Evolutionary conservation across 2,888 invertebrate species (phyloP), one percentile per base, ranked within the genome.

Genomic region (Nezara viridula): DNA sequence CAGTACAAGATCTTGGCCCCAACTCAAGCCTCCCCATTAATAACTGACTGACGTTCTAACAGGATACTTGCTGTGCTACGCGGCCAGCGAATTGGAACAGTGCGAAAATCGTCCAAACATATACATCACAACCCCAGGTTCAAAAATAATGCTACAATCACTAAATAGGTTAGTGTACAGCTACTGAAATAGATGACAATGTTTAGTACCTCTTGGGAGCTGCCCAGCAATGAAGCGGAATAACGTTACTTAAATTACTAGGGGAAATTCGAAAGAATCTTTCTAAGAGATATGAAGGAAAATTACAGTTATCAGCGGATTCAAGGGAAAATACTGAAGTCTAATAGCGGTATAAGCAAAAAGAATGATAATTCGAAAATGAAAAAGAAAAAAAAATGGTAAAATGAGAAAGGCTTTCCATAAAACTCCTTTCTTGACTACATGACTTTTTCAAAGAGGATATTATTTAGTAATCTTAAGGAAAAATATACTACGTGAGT

Each of bases 1-100:
- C 81, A 81, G 81, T 44, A 81, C 81, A 24, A 81, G 81, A 9
- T 81, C 81, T 81, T 81, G 81, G 81, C 81, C 81, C 24, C 44
- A 44, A 81, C n/a, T 81, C 81, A 81, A 81, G n/a, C 16, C 44
- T 44, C 3, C 81, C 81, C 81, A 81, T 81, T 81, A 81, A 81
- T 81, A 81, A 81, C 40, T n/a, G n/a, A n/a, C 81, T n/a, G 81
- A 81, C 81, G 12, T 24, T 37, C 81, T 47, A 81, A 81, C 81
- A 81, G 44, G n/a, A 81, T 44, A 81, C 81, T 81, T 47, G 24
- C 14, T 14, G 81, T n/a, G n/a, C 44, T n/a, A 44, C 44, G 44
- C 24, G 21, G 21, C 6, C 77, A 2, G 27, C 77, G 81, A 81
- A 81, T 81, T 81, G 81, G 81, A 81, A 81, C 81, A 81, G 81